These are phyloP conservation scores for Cynodonichthys magdalenae DNA, from an alignment of 2,797 vertebrate genomes.

Conservation along the genomic window DNA sequence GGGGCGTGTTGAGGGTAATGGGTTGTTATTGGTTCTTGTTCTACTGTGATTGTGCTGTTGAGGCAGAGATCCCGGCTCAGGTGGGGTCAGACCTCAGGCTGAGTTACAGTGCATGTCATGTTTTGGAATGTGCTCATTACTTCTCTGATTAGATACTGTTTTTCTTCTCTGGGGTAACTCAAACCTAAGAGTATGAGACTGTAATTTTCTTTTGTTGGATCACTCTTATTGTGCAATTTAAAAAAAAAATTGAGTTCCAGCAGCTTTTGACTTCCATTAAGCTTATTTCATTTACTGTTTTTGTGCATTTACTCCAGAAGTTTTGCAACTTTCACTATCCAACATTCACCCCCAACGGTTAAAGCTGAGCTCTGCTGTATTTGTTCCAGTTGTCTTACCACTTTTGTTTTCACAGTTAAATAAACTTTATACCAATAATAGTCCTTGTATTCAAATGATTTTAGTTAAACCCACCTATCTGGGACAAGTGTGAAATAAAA, in stretches of 20 bases:
- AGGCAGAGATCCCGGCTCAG: constrained; percentile 70
- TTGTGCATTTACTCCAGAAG: constrained; percentile 12
- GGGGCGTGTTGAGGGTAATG: constrained; percentile 47
- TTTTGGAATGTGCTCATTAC: constrained; percentile 60
- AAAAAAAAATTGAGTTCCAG: no score
- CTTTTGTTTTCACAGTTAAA: constrained; percentile 9
- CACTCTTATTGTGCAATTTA: constrained; percentile 13
- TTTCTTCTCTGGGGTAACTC: constrained; percentile 46
- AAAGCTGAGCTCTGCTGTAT: no score
- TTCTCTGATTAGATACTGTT: constrained; percentile 64
- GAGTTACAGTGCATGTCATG: constrained; percentile 70
- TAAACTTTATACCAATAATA: neutral
- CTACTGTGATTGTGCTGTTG: constrained; percentile 73
- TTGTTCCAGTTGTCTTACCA: constrained; percentile 9
- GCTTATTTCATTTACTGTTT: constrained; percentile 38
- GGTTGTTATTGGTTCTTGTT: constrained; percentile 80
- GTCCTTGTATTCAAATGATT: constrained; percentile 4
- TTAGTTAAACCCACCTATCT: neutral
- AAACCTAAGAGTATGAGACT: constrained; percentile 36
- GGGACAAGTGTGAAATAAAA: no score
- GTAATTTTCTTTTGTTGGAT: constrained; percentile 32
- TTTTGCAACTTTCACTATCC: neutral
- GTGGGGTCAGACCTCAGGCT: constrained; percentile 74
- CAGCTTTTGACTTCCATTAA: constrained; percentile 11
- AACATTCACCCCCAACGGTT: neutral